Percentiles rank a stretch among this genome's conserved stretches.
Conservation (phyloP, 2,888 invertebrate species). For the Ametastegia equiseti region DNA sequence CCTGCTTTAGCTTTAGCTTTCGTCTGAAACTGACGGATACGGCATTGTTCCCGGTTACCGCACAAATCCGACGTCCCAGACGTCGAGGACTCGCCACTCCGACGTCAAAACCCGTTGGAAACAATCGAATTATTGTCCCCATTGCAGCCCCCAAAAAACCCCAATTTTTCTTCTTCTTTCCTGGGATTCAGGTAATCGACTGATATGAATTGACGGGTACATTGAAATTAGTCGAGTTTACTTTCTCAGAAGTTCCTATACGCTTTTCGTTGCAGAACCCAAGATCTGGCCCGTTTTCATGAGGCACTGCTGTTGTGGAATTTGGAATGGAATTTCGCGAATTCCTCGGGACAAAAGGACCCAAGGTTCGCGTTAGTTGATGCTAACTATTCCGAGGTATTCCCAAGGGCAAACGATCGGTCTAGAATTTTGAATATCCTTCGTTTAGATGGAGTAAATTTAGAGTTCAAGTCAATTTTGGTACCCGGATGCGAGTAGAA, state of each 20-base stretch:
- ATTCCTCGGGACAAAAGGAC: conserved; percentile 9
- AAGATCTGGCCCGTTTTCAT: not conserved
- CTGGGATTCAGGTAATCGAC: no score
- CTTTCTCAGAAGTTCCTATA: not conserved
- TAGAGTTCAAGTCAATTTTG: not conserved
- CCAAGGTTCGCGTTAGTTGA: conserved; percentile 1
- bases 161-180: no score
- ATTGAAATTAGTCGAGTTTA: no score
- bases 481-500: not conserved
- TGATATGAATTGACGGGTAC: no score
- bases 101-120: not conserved
- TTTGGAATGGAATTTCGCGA: conserved; percentile 20
- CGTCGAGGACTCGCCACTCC: not conserved
- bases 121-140: no score
- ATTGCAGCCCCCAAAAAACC: no score
- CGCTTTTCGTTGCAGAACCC: not conserved
- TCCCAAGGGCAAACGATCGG: not conserved
- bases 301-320: not conserved
- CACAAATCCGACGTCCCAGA: not conserved
- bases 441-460: not conserved
- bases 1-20: not conserved
- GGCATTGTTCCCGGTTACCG: not conserved
- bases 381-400: conserved; percentile 8
- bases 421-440: not conserved
- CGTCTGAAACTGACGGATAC: conserved; percentile 26